Evolutionary conservation across 1,140 invertebrate species (phyloP), one percentile per base, ranked within the genome.

Genomic region (Asobara japonica): DNA sequence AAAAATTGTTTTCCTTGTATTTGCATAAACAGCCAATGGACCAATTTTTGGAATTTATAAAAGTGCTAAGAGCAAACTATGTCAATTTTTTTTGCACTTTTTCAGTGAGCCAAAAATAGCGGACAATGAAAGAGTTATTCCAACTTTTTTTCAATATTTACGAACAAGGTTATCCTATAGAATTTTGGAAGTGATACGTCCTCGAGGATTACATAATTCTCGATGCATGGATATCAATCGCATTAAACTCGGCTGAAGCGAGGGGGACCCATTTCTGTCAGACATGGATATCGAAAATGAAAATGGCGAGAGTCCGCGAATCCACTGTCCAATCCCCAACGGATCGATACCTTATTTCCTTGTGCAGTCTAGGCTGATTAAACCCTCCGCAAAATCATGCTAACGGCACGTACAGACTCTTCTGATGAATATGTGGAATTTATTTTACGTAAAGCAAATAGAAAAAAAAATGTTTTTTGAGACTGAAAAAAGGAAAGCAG

Each of bases 271-370:
- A 8, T 6, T 51, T 16, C 20, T 18, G 51, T 56, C 51, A 27
- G 51, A 56, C 51, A 56, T 27, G 51, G 69, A 71, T 71, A 71
- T 71, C 65, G 69, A 64, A 71, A 71, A 71, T 65, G 56, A 71
- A 71, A 71, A 71, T 71, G 62, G 33, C 60, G 60, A 71, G 61
- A 72, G 70, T 72, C 60, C 25, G 16, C 81, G 80, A 83, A 77
- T 80, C 77, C 6, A 60, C 27, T 33, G 33, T 65, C 41, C 38
- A 36, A 65, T 45, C 56, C 25, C 31, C 65, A n/a, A n/a, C 10
- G 56, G 81, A 85, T 85, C 83, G 83, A 85, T 85, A 85, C 79
- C 81, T 82, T 79, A 85, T 85, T 85, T 84, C 83, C 83, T 83
- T 16, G 41, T 76, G 77, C 72, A 76, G 82, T 75, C 82, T 82